Evolutionary conservation across 37 sponge, comb jelly and placozoan species (phyloP).

Genomic region (Oopsacas minuta): DNA sequence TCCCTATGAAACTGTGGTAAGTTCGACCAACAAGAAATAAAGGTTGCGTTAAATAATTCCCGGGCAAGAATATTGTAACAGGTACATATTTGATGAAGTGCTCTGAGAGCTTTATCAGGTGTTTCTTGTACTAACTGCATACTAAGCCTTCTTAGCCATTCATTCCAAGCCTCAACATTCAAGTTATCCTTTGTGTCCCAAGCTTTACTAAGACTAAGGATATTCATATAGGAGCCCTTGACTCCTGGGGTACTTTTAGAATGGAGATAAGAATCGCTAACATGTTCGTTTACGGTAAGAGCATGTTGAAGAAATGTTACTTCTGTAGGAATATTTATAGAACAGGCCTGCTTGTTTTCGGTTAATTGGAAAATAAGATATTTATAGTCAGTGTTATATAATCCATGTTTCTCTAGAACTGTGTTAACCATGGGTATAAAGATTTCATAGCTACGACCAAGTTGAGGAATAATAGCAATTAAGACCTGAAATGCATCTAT

Average conservation of each 20-base stretch:
- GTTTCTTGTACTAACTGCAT: slow-evolving; percentile 88
- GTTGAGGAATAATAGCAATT: slow-evolving; percentile 49
- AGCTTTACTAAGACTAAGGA: slow-evolving; percentile 14
- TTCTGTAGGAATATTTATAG: background rate
- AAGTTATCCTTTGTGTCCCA: background rate
- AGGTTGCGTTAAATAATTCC: slow-evolving; percentile 90
- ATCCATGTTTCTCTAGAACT: background rate
- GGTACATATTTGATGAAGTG: background rate
- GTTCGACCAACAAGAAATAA: slow-evolving; percentile 95
- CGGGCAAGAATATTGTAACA: slow-evolving; percentile 23
- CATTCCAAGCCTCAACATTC: slow-evolving; percentile 44
- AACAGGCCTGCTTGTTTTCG: background rate
- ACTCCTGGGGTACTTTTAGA: background rate
- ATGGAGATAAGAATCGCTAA: background rate
- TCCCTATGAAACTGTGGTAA: slow-evolving; percentile 50
- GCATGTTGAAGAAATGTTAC: slow-evolving; percentile 11
- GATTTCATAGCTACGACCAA: slow-evolving; percentile 61
- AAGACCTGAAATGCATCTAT: slow-evolving; percentile 57
- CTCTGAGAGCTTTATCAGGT: slow-evolving; percentile 59
- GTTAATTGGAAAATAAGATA: background rate
- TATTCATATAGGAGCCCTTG: slow-evolving; percentile 21
- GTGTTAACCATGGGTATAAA: slow-evolving; percentile 63
- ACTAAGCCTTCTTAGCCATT: slow-evolving; percentile 83
- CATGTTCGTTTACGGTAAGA: background rate
- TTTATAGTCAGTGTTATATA: background rate